Evolutionary conservation across 2,888 invertebrate genomes (phyloP), one percentile per base, ranked within the genome.

Genomic region (Alcis repandata): DNA sequence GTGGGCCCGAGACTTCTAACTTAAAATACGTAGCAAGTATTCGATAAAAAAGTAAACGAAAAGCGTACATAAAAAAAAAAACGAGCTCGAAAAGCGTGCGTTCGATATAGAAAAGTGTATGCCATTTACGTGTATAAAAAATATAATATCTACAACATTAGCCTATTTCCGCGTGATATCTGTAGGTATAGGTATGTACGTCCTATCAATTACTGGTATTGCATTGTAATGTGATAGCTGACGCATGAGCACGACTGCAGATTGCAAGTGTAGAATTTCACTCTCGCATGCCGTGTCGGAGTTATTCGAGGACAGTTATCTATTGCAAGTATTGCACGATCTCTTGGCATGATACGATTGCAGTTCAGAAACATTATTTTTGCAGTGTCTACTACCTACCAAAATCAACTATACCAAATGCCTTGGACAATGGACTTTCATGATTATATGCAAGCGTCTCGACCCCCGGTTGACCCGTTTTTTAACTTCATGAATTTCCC

Each of bases 211-310:
- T 75, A 73, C 77, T 54, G 66, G 68, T 70, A 72, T 71, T 69
- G 64, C 68, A 72, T 70, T 79, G 81, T 71, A 79, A 84, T 72
- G 67, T 69, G 75, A 83, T 79, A 76, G 70, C 64, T 57, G 69
- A 70, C 61, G 72, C 66, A 69, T 59, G 64, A 69, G 68, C 72
- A 72, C 76, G 77, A 73, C 64, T 74, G 56, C 64, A 66, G 51
- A 40, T 68, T 67, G 57, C 68, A 57, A 71, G 62, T 72, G 73
- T 80, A 72, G 70, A 68, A 66, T 80, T 77, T 75, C 78, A 63
- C 67, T 67, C 67, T 68, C 64, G 66, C 69, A 64, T 45, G 59
- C 43, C 53, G 63, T 60, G 60, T 63, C 56, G 40, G 38, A 20
- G 69, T 66, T 67, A 71, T 72, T 68, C 59, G 67, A 58, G 59